These are phyloP conservation scores for Carcina quercana DNA, from an alignment of 2,888 invertebrate genomes.

Conservation along the genomic window DNA sequence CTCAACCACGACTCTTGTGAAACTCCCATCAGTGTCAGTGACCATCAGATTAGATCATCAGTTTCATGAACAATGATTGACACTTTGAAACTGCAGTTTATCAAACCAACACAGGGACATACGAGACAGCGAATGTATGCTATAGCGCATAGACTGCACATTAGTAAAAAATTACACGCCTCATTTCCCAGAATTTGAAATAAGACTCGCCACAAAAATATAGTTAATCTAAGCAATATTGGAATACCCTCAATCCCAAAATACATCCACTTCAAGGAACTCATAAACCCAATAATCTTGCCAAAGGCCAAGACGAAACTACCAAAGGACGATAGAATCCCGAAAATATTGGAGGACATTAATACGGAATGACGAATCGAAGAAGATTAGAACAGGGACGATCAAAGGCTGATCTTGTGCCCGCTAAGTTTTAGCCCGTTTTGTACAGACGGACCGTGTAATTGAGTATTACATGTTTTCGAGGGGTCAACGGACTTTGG, in stretches of 20 bases:
- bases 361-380: slow-evolving; percentile 8
- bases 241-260: not conserved
- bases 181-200: too few species aligned
- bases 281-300: too few species aligned
- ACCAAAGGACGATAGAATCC: not conserved
- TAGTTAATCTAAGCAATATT: not conserved
- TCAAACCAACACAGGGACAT: too few species aligned
- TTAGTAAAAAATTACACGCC: too few species aligned
- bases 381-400: slow-evolving; percentile 4
- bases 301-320: not conserved
- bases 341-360: slow-evolving; percentile 4
- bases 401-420: slow-evolving; percentile 4
- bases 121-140: too few species aligned
- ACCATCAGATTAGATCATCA: too few species aligned
- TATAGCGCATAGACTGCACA: too few species aligned
- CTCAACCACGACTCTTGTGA: too few species aligned
- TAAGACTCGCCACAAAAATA: too few species aligned
- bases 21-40: too few species aligned
- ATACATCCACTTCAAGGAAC: not conserved
- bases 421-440: slow-evolving; percentile 4
- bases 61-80: too few species aligned
- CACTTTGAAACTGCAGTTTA: too few species aligned
- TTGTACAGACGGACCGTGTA: slow-evolving; percentile 3
- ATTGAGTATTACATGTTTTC: slow-evolving; percentile 2
- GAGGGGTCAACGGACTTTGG: not conserved